phyloP scores from a whole-genome alignment of 2,888 invertebrate genomes.

The Dichetophora obliterata region DNA sequence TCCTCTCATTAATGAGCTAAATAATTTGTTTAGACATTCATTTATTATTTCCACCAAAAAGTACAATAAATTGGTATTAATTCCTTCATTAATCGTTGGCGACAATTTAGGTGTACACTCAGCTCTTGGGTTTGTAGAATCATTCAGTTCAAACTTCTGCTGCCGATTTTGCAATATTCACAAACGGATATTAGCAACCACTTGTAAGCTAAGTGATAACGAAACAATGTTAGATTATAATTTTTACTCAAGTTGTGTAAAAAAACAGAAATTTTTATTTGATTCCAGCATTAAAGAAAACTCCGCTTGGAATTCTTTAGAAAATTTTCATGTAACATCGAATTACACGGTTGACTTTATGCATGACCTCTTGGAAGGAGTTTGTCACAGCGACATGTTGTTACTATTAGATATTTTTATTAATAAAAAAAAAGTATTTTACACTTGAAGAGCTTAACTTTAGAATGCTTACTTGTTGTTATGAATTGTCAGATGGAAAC shows the following conservation, averaged over 20 bases:
- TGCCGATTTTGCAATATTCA: not conserved
- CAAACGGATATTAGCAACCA: not conserved
- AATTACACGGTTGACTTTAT: constrained; percentile 44
- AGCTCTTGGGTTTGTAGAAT: no score
- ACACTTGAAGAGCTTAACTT: not conserved
- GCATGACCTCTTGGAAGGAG: constrained; percentile 44
- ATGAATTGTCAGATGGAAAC: not conserved
- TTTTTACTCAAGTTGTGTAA: not conserved
- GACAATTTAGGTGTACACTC: no score
- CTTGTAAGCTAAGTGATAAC: not conserved
- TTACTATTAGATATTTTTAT: not conserved
- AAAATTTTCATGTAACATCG: constrained; percentile 41
- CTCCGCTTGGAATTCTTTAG: constrained; percentile 13
- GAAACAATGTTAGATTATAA: not conserved
- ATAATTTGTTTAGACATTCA: not conserved
- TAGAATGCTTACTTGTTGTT: not conserved
- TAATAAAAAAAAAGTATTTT: not conserved
- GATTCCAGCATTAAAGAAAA: constrained; percentile 22
- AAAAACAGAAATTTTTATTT: no score
- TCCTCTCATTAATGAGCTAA: not conserved
- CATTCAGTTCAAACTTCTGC: no score
- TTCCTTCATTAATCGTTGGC: no score
- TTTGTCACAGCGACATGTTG: constrained; percentile 35
- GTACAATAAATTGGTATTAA: no score
- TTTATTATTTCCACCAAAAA: not conserved